Evolutionary conservation across 2,888 invertebrate genomes (phyloP), one percentile per base, ranked within the genome.

Genomic region (Ligdia adustata): DNA sequence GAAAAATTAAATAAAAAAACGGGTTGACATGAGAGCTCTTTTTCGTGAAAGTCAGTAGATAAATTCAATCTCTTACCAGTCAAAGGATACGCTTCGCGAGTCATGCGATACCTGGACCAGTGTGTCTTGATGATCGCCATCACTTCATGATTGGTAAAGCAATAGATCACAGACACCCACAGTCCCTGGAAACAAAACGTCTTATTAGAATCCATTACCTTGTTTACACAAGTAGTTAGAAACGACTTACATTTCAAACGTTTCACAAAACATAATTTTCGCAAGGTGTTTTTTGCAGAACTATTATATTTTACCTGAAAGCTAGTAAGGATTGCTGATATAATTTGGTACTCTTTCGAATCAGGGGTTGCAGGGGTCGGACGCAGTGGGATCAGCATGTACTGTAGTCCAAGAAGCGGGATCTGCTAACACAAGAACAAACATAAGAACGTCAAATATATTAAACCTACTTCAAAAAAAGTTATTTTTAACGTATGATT

Each of bases 81-180:
- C 31, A 31, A 9, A 14, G 74, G 68, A n/a, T 79, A 63, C 7
- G 56, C 69, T 5, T 79, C 79, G 38, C 66, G 66, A 11, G 46
- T 62, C 3, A 85, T 83, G 41, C 82, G 49, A 27, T 71, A 55
- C 26, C 91, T 85, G 32, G 89, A 76, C 1, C 92, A 43, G 24
- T 88, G 78, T 0, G 82, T 78, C 43, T 85, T 85, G 11, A 91
- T 69, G 2, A 92, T 92, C 34, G 87, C 83, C 41, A 91, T 82
- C 6, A 95, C 95, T 73, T 95, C 95, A 54, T 94, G 93, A 77
- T 95, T 95, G 57, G 94, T 94, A 82, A 95, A 95, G 69, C 94
- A 94, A 69, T 94, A 94, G 3, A 95, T 82, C 34, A 94, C 90
- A 0, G 95, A 91, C 2, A 95, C 93, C 64, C 93, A 94, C 16